These are phyloP conservation scores for Natator depressus DNA, from an alignment of 2,113 vertebrate genomes.

Conservation along the genomic window DNA sequence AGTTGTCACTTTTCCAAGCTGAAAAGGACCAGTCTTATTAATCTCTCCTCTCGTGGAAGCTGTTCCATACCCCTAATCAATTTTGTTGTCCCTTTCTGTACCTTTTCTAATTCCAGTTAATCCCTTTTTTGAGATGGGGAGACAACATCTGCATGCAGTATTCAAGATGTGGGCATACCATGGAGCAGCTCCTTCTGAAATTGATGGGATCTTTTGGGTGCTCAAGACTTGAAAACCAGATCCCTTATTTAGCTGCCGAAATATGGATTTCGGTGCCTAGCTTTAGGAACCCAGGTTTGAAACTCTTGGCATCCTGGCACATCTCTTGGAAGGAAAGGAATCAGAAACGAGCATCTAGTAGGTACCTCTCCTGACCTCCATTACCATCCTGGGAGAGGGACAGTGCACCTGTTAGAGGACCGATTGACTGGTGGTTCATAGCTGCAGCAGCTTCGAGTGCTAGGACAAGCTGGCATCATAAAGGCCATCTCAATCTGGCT, in stretches of 20 bases:
- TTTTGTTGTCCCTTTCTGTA: no score
- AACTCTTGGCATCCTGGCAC: not conserved
- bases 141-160: no score
- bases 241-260: not conserved
- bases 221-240: slow-evolving; percentile 5
- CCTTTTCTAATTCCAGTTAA: no score
- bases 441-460: slow-evolving; percentile 14
- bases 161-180: no score
- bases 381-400: not conserved
- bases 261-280: not conserved
- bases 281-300: not conserved
- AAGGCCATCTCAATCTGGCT: slow-evolving; percentile 21
- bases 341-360: not conserved
- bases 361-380: not conserved
- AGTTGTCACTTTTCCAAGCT: no score
- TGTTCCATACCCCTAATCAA: no score
- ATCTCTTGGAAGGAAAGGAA: not conserved
- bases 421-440: not conserved
- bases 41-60: no score
- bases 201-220: not conserved
- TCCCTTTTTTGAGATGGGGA: no score
- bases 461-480: not conserved
- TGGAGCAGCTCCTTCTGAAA: slow-evolving; percentile 1
- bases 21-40: no score
- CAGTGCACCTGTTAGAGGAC: not conserved